Conservation (phyloP, 1,140 invertebrate genomes). For the Leptopilina clavipes region DNA sequence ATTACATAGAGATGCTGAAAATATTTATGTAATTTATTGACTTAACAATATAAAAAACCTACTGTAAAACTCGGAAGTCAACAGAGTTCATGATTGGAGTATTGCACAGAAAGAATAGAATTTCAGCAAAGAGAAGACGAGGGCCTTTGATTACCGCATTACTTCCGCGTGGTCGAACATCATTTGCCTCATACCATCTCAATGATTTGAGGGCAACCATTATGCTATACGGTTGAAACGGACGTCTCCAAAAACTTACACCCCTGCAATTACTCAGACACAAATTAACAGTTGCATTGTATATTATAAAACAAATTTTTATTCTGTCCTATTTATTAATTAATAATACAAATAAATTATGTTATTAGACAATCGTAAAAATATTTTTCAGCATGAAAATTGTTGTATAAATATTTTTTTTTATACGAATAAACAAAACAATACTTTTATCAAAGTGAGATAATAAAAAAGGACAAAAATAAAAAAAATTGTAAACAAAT, state of each 20-base stretch:
- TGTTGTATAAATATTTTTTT: no score
- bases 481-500: no score
- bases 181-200: constrained; percentile 66
- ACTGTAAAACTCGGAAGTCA: neutral
- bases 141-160: constrained; percentile 70
- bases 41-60: neutral
- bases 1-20: no score
- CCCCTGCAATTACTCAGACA: constrained; percentile 35
- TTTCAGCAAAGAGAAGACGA: constrained; percentile 48
- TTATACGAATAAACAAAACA: no score
- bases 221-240: constrained; percentile 50
- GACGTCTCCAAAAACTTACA: constrained; percentile 36
- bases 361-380: no score
- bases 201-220: constrained; percentile 72
- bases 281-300: neutral
- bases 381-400: no score
- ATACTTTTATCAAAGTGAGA: no score
- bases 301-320: no score
- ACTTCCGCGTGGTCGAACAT: constrained; percentile 66
- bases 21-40: neutral
- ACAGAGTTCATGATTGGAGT: neutral
- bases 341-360: no score
- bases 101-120: constrained; percentile 11
- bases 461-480: no score
- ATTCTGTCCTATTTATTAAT: no score